Evolutionary conservation across 1,140 invertebrate genomes (phyloP).

Genomic region (Rhizoglyphus robini): DNA sequence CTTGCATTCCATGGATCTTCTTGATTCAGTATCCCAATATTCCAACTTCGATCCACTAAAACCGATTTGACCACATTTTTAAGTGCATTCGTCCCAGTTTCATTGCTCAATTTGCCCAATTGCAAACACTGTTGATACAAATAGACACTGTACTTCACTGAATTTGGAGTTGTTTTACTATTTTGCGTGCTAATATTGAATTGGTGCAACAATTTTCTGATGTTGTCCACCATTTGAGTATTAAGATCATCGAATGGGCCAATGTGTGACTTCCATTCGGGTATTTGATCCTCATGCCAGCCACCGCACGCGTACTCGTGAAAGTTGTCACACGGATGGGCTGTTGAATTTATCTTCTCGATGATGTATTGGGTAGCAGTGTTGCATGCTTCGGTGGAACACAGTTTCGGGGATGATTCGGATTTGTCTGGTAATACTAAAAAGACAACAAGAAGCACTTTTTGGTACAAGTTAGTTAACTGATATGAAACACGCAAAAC

Average conservation of each 20-base stretch:
- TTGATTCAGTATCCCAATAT: neutral
- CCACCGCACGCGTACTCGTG: constrained; percentile 52
- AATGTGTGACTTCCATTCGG: constrained; percentile 5
- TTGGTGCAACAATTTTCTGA: neutral
- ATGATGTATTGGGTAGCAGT: constrained; percentile 48
- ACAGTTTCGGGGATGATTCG: constrained; percentile 17
- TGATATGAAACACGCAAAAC: too few relatives aligned
- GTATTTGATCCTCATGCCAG: constrained; percentile 24
- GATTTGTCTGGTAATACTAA: neutral
- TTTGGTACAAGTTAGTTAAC: too few relatives aligned
- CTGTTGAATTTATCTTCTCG: constrained; percentile 34
- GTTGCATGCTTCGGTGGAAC: constrained; percentile 25
- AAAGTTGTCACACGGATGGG: constrained; percentile 49
- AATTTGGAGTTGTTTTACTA: neutral
- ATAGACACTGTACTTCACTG: neutral
- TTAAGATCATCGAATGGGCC: constrained; percentile 68
- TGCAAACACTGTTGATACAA: neutral
- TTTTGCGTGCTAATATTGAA: neutral
- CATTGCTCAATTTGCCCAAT: neutral
- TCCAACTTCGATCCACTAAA: neutral
- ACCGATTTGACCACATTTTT: neutral
- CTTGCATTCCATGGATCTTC: neutral
- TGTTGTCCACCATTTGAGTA: constrained; percentile 47
- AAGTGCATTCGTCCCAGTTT: neutral
- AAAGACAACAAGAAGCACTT: too few relatives aligned